Evolutionary conservation across 2,113 vertebrate genomes (phyloP).

Genomic region (Mormyrus lacerda): DNA sequence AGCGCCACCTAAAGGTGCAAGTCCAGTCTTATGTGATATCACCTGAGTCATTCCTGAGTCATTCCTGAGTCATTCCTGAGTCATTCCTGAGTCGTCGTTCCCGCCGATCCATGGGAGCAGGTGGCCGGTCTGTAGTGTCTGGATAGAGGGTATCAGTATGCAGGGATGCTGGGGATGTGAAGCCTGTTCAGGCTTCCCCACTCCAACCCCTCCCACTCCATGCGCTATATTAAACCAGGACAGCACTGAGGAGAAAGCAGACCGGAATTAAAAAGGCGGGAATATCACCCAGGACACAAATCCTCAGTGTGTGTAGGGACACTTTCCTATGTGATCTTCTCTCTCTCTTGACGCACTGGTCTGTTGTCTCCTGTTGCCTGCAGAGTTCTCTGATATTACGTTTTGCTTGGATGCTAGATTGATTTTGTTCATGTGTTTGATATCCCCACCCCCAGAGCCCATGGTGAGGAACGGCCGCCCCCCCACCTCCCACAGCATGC

Average conservation of each 20-base stretch:
- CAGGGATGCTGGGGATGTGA: background rate
- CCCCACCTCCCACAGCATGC: conserved; percentile 86
- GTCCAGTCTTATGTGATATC: background rate
- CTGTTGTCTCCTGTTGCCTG: background rate
- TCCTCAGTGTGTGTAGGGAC: background rate
- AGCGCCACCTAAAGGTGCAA: background rate
- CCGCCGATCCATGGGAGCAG: background rate
- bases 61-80: background rate
- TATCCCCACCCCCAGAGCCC: conserved; percentile 56
- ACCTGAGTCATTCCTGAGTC: background rate
- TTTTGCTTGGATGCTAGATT: background rate
- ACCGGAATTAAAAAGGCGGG: background rate
- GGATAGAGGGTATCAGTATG: background rate
- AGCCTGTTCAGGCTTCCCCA: background rate
- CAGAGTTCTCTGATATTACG: background rate
- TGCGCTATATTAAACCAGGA: background rate
- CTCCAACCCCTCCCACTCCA: background rate
- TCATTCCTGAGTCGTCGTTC: background rate
- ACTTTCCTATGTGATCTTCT: background rate
- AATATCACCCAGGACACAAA: background rate
- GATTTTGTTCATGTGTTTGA: background rate
- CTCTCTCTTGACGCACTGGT: background rate
- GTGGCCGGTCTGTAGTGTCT: background rate
- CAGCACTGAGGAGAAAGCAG: background rate
- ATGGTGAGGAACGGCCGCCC: conserved; percentile 87